Evolutionary conservation across 64 coral and sea anemone species (phyloP).

Genomic region (Dendronephthya gigantea): DNA sequence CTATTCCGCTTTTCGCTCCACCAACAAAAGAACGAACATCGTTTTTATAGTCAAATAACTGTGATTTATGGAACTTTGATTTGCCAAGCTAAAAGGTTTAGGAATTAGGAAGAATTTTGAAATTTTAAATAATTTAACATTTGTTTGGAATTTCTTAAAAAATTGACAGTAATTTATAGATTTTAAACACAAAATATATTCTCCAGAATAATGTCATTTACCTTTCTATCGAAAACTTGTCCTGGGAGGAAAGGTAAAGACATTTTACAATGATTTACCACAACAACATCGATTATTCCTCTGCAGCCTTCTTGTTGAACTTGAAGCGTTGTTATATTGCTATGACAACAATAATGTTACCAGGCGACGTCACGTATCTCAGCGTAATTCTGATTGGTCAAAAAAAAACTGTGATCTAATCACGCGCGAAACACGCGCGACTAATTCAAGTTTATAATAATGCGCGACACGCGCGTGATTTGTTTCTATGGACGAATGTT

Average conservation of each 20-base stretch:
- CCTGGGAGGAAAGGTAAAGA: constrained; percentile 96
- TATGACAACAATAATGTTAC: background rate
- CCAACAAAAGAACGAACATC: constrained; percentile 90
- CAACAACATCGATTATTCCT: background rate
- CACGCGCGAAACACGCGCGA: background rate
- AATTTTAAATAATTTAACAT: background rate
- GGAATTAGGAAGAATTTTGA: background rate
- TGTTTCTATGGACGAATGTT: no score
- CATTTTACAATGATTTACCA: constrained; percentile 26
- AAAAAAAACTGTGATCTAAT: no score
- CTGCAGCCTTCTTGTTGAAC: background rate
- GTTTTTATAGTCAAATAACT: constrained; percentile 93
- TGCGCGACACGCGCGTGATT: no score
- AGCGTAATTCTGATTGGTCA: background rate
- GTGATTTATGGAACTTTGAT: constrained; percentile 89
- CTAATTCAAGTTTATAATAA: no score
- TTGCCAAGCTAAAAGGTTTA: constrained; percentile 94
- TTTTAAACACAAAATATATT: background rate
- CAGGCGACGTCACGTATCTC: background rate
- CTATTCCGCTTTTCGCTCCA: constrained; percentile 81
- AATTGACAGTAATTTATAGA: background rate
- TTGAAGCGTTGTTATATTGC: background rate
- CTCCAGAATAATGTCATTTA: background rate
- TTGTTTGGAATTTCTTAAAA: background rate
- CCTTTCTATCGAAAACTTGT: constrained; percentile 98